Evolutionary conservation across 2,888 invertebrate species (phyloP).

Genomic region (Onthophagus sagittarius): DNA sequence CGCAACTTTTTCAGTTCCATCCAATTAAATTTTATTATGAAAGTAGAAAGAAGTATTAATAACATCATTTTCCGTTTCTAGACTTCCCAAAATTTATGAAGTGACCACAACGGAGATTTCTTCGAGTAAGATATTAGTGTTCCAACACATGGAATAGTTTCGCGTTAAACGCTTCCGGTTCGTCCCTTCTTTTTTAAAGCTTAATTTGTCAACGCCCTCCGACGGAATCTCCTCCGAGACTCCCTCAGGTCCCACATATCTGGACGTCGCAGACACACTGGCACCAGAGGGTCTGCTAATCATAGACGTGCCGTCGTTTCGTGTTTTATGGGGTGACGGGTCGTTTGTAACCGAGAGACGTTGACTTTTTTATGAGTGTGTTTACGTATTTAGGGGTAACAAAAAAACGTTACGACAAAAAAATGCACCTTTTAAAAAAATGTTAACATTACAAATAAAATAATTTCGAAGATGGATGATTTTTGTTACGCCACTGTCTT

Average conservation of each 20-base stretch:
- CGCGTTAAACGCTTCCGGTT: conserved; percentile 2
- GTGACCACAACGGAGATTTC: not conserved
- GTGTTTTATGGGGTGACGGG: not conserved
- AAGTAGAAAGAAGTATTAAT: too few species aligned
- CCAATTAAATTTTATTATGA: not conserved
- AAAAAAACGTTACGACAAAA: not conserved
- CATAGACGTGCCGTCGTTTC: conserved; percentile 16
- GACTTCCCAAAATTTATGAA: not conserved
- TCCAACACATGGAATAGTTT: not conserved
- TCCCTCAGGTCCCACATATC: conserved; percentile 27
- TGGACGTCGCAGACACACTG: conserved; percentile 26
- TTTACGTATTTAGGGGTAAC: not conserved
- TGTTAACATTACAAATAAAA: too few species aligned
- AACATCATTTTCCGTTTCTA: not conserved
- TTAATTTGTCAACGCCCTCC: conserved; percentile 33
- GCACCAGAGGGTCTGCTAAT: conserved; percentile 20
- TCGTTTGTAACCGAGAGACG: not conserved
- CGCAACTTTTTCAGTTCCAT: not conserved
- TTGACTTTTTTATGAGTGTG: not conserved
- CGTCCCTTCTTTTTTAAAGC: conserved; percentile 25
- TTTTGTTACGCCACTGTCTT: not conserved
- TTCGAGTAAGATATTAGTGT: not conserved
- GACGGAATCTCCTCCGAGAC: conserved; percentile 13
- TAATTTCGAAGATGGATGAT: not conserved
- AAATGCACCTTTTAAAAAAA: not conserved